Evolutionary conservation across 2,113 vertebrate species (phyloP), one percentile per base, ranked within the genome.

Genomic region (Dipodomys spectabilis): DNA sequence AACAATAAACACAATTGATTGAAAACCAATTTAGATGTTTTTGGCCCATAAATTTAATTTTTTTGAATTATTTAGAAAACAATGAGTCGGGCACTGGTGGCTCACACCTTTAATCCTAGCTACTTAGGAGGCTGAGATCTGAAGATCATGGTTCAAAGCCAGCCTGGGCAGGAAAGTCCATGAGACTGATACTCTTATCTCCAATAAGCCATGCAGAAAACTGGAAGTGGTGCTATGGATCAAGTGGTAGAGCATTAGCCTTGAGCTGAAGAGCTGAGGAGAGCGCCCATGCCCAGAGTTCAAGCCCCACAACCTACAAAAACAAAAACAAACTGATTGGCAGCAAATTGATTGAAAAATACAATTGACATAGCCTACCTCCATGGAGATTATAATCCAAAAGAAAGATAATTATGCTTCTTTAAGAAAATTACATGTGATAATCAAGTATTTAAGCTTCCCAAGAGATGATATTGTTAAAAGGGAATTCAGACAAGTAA

Each of bases 1-100:
- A 80, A 8, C 69, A 22, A 15, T 64, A 74, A 80, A 28, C 3
- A 25, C 72, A 39, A 87, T 32, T 11, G 10, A 28, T 90, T 1
- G 64, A 6, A 32, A 95, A 73, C 4, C n/a, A 87, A 64, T 18
- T 84, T 82, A 83, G 1, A 25, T 79, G 78, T 90, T 88, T 39
- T 62, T 1, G 27, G 28, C 23, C 82, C 19, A 82, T 81, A 75
- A 27, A 86, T 53, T 81, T 75, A 35, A 68, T 49, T 74, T 88
- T 90, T 22, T 74, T 86, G 22, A 60, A 68, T 25, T 39, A 2
- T 92, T 89, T 89, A 11, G 71, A 86, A 86, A 87, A 25, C 27
- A 64, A 2, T 25, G 23, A 39, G 39, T 39, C 39, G 0, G 39
- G 39, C 39, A 39, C 39, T 39, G 39, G 39, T 39, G 39, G 39